These are phyloP conservation scores for Drosophila kanapiae DNA, from an alignment of 1,140 invertebrate species.

Conservation along the genomic window DNA sequence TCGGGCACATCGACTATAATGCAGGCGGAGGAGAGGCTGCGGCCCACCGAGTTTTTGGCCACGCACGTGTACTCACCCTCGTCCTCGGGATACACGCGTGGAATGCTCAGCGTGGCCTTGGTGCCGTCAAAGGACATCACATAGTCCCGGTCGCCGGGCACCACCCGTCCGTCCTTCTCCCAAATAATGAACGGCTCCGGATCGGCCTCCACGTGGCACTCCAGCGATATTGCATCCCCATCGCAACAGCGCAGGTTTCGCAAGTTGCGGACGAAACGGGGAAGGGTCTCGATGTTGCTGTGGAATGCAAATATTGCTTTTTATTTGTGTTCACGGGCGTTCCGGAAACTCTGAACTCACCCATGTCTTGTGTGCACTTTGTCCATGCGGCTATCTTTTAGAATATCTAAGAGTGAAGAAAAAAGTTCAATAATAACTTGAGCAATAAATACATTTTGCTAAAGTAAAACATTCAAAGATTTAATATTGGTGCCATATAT, in stretches of 20 bases:
- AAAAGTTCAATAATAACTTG: neutral
- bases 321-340: too few species aligned
- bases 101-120: conserved; percentile 90
- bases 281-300: conserved; percentile 91
- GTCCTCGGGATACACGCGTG: conserved; percentile 93
- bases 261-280: conserved; percentile 89
- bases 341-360: conserved; percentile 53
- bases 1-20: conserved; percentile 93
- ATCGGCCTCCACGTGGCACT: conserved; percentile 90
- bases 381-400: conserved; percentile 82
- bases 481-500: neutral
- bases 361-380: conserved; percentile 84
- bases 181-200: conserved; percentile 90
- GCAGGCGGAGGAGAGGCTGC: conserved; percentile 91
- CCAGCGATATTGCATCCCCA: conserved; percentile 91
- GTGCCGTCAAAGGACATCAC: conserved; percentile 89
- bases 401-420: conserved; percentile 63
- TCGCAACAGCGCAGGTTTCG: conserved; percentile 92
- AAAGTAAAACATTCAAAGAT: neutral
- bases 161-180: conserved; percentile 92
- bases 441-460: neutral
- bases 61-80: conserved; percentile 95
- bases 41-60: conserved; percentile 92
- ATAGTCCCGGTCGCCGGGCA: conserved; percentile 87
- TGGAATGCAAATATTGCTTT: conserved; percentile 30